Conservation (phyloP, 1,140 invertebrate species). For the Dufourea novaeangliae region DNA sequence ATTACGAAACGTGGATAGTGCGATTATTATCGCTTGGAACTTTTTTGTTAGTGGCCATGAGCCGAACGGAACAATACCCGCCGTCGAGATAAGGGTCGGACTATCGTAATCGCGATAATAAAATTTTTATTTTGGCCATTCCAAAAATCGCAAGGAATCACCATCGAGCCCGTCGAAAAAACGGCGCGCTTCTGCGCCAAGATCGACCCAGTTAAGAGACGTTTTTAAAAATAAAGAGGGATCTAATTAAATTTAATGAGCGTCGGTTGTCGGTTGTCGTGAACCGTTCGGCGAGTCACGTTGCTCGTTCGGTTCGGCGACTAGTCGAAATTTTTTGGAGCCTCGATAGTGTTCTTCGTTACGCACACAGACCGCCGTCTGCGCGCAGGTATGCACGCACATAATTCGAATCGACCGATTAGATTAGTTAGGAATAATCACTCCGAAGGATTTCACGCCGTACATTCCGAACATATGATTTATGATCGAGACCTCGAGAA, state of each 20-base stretch:
- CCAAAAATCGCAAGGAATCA: background rate
- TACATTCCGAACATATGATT: slow-evolving; percentile 28
- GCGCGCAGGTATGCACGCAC: slow-evolving; percentile 64
- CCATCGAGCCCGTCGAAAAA: background rate
- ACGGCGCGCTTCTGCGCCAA: background rate
- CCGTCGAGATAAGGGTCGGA: too few species aligned
- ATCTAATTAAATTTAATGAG: slow-evolving; percentile 63
- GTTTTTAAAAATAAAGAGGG: slow-evolving; percentile 19
- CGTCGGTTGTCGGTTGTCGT: slow-evolving; percentile 27
- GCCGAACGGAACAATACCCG: too few species aligned
- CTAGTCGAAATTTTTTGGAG: slow-evolving; percentile 26
- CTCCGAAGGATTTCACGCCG: slow-evolving; percentile 12
- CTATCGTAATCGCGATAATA: background rate
- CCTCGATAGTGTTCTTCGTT: slow-evolving; percentile 11
- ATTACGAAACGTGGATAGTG: too few species aligned
- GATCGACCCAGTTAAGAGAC: slow-evolving; percentile 11
- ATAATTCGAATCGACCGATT: slow-evolving; percentile 77
- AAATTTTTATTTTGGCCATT: background rate
- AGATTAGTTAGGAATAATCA: slow-evolving; percentile 75
- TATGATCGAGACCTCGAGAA: slow-evolving; percentile 1
- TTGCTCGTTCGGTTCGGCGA: background rate
- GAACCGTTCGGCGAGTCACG: slow-evolving; percentile 41
- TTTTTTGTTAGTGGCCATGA: too few species aligned
- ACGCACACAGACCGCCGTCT: slow-evolving; percentile 3
- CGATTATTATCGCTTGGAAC: too few species aligned